Percentiles rank a stretch among this genome's conserved stretches.
Conservation (phyloP, 2,797 vertebrate genomes). For the Oreortyx pictus region DNA sequence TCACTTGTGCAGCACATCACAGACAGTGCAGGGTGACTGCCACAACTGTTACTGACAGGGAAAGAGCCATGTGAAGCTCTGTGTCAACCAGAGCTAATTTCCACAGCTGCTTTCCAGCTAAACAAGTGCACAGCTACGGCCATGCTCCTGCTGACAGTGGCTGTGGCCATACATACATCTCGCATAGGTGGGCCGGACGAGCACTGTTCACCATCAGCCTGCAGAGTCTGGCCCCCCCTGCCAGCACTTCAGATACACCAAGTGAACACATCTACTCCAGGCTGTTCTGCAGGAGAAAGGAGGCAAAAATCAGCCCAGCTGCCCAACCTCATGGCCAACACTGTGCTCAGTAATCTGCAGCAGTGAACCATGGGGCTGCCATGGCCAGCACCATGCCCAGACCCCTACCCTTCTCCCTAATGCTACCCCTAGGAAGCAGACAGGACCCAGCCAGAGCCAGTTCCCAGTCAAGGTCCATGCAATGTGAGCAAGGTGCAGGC, state of each 20-base stretch:
- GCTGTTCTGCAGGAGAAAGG: neutral
- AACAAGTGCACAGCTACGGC: neutral
- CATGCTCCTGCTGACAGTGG: neutral
- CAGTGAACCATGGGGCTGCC: too few species aligned
- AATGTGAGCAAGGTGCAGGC: rapidly evolving
- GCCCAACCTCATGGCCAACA: neutral
- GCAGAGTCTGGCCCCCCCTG: neutral
- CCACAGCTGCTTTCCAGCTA: neutral
- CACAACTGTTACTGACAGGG: neutral
- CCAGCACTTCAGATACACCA: neutral
- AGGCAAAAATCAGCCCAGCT: neutral
- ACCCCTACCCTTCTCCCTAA: rapidly evolving
- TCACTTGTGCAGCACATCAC: neutral
- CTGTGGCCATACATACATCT: rapidly evolving
- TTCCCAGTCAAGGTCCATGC: neutral
- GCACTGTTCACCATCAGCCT: neutral
- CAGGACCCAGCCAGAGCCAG: neutral
- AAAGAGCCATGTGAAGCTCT: neutral
- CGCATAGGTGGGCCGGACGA: neutral
- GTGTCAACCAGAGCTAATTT: neutral
- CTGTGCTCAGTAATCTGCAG: neutral
- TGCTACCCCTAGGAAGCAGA: rapidly evolving
- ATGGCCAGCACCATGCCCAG: neutral
- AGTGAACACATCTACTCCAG: neutral
- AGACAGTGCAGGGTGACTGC: neutral